Base-by-base conservation (phyloP, 53 echinoderm and acorn worm genomes). In the Holothuria scabra region DNA sequence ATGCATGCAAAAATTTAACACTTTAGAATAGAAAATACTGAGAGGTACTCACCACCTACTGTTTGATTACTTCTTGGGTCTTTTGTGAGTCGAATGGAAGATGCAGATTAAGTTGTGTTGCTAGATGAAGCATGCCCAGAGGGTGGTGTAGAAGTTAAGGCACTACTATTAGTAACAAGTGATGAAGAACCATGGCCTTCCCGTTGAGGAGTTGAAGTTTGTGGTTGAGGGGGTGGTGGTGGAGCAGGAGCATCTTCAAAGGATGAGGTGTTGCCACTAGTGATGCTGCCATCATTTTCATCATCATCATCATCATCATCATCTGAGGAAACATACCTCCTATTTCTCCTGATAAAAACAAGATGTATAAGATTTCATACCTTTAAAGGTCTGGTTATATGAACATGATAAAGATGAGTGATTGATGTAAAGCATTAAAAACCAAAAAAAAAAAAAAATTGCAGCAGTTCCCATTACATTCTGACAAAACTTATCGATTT, bases 281-380 rank as follows among this genome's bases (percentile, higher is more conserved):
- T 60, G 25, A 6, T 60, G 60, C n/a, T 60, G 60, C 8, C 25
- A 25, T 25, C 60, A 60, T 12, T 25, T 23, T 60, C 25, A 23
- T 60, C 60, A 60, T 60, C 60, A 60, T 60, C 60, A 60, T 60
- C 60, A 60, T 60, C 60, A 12, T 60, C 60, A 60, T 60, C 60
- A 60, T 60, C 5, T 60, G 60, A 60, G 60, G 60, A 60, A 60
- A 60, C 1, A 12, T 60, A 60, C 60, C 60, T 8, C 60, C 60
- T 60, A 8, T 60, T 60, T 10, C 6, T 12, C 60, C 60, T 60
- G 60, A 12, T 60, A 60, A 60, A 60, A 60, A 60, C 13, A 3
- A 60, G 60, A 60, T 60, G 60, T 60, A 60, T 60, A 18, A 60
- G 16, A 60, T 60, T 60, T 60, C 60, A 60, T 25, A 12, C 60